Percentiles rank a stretch among this genome's conserved stretches.
Evolutionary conservation across 1,140 invertebrate genomes (phyloP).

Genomic region (Pentalonia nigronervosa): DNA sequence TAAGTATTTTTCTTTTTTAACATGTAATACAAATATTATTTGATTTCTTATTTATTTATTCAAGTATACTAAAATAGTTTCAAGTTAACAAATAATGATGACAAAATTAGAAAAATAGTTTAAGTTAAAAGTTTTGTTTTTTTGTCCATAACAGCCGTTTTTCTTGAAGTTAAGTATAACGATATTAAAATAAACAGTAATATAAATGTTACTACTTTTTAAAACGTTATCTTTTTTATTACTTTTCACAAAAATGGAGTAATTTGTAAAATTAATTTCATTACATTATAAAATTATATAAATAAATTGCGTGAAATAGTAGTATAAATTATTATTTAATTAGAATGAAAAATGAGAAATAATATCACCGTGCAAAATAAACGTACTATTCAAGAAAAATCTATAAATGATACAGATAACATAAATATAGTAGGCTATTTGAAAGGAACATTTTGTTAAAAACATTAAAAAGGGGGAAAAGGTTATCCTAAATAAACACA

Average conservation of each 20-base stretch:
- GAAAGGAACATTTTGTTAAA: neutral
- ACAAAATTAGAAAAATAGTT: neutral
- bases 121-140: neutral
- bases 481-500: conserved; percentile 41
- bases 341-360: neutral
- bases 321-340: neutral
- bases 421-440: neutral
- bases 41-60: neutral
- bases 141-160: neutral
- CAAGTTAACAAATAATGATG: neutral
- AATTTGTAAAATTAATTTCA: neutral
- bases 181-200: neutral
- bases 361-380: neutral
- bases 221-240: neutral
- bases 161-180: neutral
- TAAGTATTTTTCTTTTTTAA: neutral
- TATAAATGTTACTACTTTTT: neutral
- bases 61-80: neutral
- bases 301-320: neutral
- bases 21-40: neutral
- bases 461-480: neutral
- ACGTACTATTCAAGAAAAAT: neutral
- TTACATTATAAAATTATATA: neutral
- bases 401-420: neutral
- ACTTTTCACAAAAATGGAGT: neutral